These are phyloP conservation scores for Fulmarus glacialis DNA, from an alignment of 2,113 vertebrate species.

Conservation along the genomic window DNA sequence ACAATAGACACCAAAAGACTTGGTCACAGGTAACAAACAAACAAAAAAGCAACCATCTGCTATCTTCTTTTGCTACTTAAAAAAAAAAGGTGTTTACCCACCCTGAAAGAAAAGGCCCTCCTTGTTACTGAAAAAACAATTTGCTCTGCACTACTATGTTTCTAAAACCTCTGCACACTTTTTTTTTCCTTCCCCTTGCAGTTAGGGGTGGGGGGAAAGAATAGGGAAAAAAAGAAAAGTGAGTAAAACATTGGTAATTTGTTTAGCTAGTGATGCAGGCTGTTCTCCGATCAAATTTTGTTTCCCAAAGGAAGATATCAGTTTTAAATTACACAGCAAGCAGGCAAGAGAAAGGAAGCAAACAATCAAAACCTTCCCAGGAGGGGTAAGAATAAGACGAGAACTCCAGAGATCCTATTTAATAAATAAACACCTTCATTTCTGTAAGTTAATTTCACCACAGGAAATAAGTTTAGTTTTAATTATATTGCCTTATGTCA, in stretches of 20 bases:
- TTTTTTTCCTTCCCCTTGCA: conserved; percentile 10
- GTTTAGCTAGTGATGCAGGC: conserved; percentile 78
- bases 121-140: conserved; percentile 39
- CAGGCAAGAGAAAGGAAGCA: conserved; percentile 74
- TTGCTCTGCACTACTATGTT: neutral
- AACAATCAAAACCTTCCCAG: conserved; percentile 82
- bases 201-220: neutral
- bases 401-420: conserved; percentile 79
- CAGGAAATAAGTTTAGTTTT: conserved; percentile 85
- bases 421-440: conserved; percentile 88
- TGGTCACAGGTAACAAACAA: neutral
- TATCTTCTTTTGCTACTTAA: neutral
- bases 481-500: conserved; percentile 82
- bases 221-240: conserved; percentile 69
- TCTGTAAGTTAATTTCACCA: conserved; percentile 84
- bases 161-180: conserved; percentile 1
- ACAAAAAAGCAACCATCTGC: neutral
- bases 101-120: neutral
- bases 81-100: neutral
- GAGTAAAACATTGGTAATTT: conserved; percentile 78
- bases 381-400: conserved; percentile 68
- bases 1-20: neutral
- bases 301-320: conserved; percentile 79
- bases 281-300: conserved; percentile 80
- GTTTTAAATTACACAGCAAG: conserved; percentile 82